A percentile compares a stretch with the other conserved stretches of the same genome.
Conservation (phyloP, 2,113 vertebrate species). For the Prietella phreatophila region DNA sequence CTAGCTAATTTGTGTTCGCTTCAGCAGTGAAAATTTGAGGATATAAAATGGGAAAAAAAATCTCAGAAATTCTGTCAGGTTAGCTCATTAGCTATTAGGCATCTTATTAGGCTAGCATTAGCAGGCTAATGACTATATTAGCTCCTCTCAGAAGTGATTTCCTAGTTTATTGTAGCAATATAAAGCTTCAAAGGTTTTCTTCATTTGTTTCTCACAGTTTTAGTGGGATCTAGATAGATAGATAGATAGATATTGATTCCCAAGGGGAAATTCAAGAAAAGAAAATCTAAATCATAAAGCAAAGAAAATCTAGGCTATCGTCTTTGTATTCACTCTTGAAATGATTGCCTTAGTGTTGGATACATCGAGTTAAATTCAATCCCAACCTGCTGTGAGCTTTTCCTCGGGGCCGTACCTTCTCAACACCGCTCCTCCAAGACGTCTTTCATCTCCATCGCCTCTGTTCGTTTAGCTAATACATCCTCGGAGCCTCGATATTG, state of each 20-base stretch:
- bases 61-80: not conserved
- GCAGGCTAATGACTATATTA: not conserved
- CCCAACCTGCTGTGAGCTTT: not conserved
- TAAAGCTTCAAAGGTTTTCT: not conserved
- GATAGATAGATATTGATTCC: too few species aligned
- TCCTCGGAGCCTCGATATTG: not conserved
- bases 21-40: not conserved
- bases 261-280: too few species aligned
- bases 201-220: not conserved
- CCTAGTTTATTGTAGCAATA: not conserved
- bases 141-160: not conserved
- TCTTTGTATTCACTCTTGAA: constrained; percentile 28
- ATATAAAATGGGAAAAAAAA: not conserved
- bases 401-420: not conserved
- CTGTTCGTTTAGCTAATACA: not conserved
- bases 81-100: not conserved
- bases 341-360: constrained; percentile 8
- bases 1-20: not conserved
- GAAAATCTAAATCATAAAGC: too few species aligned
- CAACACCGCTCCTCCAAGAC: not conserved
- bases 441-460: not conserved
- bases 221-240: not conserved
- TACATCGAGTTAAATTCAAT: not conserved
- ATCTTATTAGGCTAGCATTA: not conserved
- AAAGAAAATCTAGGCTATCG: not conserved